These are phyloP conservation scores for Ceratitis capitata DNA, from an alignment of 1,140 invertebrate genomes.

Conservation along the genomic window DNA sequence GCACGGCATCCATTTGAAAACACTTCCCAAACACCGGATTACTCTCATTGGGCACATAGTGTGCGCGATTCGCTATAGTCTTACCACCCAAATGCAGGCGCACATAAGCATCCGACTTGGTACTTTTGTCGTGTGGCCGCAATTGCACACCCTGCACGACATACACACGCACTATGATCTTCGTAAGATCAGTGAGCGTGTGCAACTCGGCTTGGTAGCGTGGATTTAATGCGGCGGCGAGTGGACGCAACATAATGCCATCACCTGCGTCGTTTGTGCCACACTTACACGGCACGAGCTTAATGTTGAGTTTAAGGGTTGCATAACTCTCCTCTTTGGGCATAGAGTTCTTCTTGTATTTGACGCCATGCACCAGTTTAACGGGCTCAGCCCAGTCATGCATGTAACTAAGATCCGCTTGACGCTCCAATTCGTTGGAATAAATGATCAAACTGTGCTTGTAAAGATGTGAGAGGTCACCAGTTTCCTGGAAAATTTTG, in stretches of 20 bases:
- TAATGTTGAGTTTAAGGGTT: conserved; percentile 61
- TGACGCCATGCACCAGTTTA: conserved; percentile 79
- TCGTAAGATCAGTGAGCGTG: conserved; percentile 67
- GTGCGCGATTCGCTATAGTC: conserved; percentile 75
- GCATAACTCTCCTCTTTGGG: conserved; percentile 74
- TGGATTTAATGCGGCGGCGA: conserved; percentile 73
- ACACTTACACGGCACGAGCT: conserved; percentile 58
- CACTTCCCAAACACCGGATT: conserved; percentile 85
- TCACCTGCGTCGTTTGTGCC: conserved; percentile 54
- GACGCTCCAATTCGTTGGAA: conserved; percentile 77
- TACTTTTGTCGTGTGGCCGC: conserved; percentile 76
- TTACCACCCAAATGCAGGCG: conserved; percentile 75
- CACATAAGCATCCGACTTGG: conserved; percentile 84
- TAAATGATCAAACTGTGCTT: conserved; percentile 72
- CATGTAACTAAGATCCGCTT: conserved; percentile 80
- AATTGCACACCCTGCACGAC: conserved; percentile 77
- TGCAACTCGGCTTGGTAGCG: conserved; percentile 67
- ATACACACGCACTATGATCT: conserved; percentile 81
- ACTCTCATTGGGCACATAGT: conserved; percentile 80
- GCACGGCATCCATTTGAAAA: conserved; percentile 52
- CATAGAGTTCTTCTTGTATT: conserved; percentile 70
- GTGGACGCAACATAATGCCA: conserved; percentile 66
- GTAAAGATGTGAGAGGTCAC: conserved; percentile 5
- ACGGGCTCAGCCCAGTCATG: conserved; percentile 81
- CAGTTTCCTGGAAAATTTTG: not conserved